These are phyloP conservation scores for Centrocercus urophasianus DNA, from an alignment of 2,113 vertebrate genomes.

Conservation along the genomic window DNA sequence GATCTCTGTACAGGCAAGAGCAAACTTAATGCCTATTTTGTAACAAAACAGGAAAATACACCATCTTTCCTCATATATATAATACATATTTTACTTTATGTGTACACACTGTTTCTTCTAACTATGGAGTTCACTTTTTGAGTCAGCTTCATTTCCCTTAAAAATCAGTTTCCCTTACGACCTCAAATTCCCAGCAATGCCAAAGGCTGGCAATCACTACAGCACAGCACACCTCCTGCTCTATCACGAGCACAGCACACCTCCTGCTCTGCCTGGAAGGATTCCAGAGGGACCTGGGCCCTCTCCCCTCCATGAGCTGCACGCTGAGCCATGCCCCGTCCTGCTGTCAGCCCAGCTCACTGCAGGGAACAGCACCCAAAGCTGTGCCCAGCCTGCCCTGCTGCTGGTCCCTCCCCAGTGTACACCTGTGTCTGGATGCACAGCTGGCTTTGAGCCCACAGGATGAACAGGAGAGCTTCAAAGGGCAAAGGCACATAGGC, in stretches of 20 bases:
- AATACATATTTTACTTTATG: not conserved
- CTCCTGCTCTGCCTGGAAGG: too few relatives aligned
- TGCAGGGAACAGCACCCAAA: not conserved
- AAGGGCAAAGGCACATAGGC: not conserved
- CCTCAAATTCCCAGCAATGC: not conserved
- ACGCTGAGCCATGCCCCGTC: not conserved
- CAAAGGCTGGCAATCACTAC: too few relatives aligned
- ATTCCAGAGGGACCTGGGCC: not conserved
- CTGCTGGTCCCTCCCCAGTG: not conserved
- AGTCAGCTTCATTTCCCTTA: not conserved
- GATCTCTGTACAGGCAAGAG: not conserved
- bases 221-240: too few relatives aligned
- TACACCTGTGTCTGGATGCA: too few relatives aligned
- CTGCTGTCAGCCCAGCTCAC: not conserved
- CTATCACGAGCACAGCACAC: not conserved
- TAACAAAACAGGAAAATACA: not conserved
- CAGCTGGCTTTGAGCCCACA: not conserved
- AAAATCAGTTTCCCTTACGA: not conserved
- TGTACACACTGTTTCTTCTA: not conserved
- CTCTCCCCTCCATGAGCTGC: not conserved
- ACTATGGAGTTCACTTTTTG: not conserved
- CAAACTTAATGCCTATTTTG: not conserved
- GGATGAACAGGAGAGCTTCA: not conserved
- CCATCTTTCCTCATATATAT: not conserved
- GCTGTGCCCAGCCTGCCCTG: not conserved